Base-by-base conservation (phyloP, 2,797 vertebrate species). In the Acrossocheilus wenchowensis region DNA sequence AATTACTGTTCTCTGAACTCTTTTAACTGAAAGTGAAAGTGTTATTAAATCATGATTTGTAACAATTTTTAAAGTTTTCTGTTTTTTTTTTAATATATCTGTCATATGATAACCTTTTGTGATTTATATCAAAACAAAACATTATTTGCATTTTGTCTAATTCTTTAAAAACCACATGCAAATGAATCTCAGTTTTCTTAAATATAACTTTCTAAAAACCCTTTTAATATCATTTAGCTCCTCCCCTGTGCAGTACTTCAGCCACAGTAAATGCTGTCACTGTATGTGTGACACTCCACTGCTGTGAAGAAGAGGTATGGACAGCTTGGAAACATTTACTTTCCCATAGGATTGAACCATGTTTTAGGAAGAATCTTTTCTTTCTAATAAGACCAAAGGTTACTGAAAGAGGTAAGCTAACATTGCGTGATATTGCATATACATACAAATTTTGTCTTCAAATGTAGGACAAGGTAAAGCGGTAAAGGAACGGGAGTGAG, bases 341-440 rank as follows among this genome's bases (percentile, higher is more conserved):
- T 54, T 36, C 19, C 12, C 74, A 7, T 2, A 2, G 19, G 6
- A 54, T 6, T 54, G 26, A 54, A 23, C 17, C 14, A 75, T 52
- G 73, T 12, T 36, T 77, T 36, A 52, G 17, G 6, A 34, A 6
- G 48, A 34, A 12, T 12, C 0, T 36, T 50, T 50, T 71, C 8
- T 21, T 71, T 71, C 2, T 21, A 54, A 77, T 21, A 36, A 7
- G 50, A 36, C 17, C 17, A 39, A 15, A 78, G 21, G 6, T n/a
- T 26, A 6, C 39, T 43, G 39, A 79, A 62, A 62, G 14, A 79
- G 77, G 77, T 79, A 62, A 62, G 77, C 8, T 62, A 19, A 79
- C 26, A 62, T 62, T 41, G 26, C 48, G 12, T 23, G 9, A 12
- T 77, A 12, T 7, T 77, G 21, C 19, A 23, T 54, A 2, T 15